phyloP scores from a whole-genome alignment of 2,888 invertebrate genomes.

The Coleophora flavipennella region DNA sequence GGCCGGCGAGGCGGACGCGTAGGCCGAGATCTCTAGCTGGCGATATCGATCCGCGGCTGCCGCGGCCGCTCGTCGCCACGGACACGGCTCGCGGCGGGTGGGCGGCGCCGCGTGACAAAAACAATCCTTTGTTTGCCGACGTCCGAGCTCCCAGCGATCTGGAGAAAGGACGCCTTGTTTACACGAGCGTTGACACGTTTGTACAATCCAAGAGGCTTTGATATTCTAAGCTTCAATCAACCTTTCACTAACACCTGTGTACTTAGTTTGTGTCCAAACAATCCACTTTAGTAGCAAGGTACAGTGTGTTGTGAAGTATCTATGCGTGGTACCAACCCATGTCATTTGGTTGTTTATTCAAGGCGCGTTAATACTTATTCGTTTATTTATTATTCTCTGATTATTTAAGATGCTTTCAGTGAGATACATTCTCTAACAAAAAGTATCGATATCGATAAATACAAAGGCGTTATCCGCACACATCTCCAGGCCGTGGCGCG shows the following conservation, averaged over 20 bases:
- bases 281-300: no score
- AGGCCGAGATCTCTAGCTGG: conserved; percentile 63
- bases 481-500: conserved; percentile 53
- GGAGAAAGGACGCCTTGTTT: conserved; percentile 23
- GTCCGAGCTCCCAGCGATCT: conserved; percentile 23
- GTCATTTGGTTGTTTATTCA: no score
- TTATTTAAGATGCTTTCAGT: background rate
- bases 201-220: conserved; percentile 6
- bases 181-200: conserved; percentile 24
- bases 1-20: conserved; percentile 67
- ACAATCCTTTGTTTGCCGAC: conserved; percentile 66
- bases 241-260: no score
- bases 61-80: conserved; percentile 55
- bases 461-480: conserved; percentile 15
- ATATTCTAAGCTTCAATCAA: background rate
- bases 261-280: no score
- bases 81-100: conserved; percentile 52
- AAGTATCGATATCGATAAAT: conserved; percentile 34
- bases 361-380: no score
- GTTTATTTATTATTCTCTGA: no score
- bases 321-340: no score
- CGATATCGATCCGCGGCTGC: conserved; percentile 67
- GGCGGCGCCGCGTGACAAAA: conserved; percentile 62
- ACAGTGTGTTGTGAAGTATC: no score
- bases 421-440: conserved; percentile 9